Base-by-base conservation (phyloP, 2,888 invertebrate genomes). In the Tinea semifulvella region DNA sequence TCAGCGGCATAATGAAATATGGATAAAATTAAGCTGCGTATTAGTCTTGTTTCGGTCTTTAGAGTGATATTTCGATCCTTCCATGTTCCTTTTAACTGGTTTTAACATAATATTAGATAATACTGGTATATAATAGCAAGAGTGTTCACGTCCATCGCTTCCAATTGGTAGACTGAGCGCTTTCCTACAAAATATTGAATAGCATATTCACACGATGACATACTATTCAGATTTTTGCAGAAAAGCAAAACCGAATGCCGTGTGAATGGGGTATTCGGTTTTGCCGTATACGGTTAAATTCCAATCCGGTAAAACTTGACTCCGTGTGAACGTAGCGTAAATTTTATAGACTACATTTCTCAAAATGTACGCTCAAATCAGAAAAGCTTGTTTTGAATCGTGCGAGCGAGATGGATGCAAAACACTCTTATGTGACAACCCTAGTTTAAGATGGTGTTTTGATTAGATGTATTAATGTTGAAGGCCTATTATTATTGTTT, bases 101-200 rank as follows among this genome's bases (percentile, higher is more conserved):
- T n/a, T n/a, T n/a, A n/a, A n/a, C n/a, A n/a, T n/a, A n/a, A n/a
- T n/a, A n/a, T n/a, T n/a, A 6, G 31, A 31, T 31, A 31, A 31
- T 31, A 31, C 31, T n/a, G 5, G 11, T 31, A 11, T 31, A 31
- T 31, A 11, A 31, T 31, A 31, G 13, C 31, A 31, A 31, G 31
- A 31, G 31, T 31, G 31, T 31, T 31, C 31, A 31, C 31, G 31
- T 31, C 31, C 31, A 31, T 31, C 31, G 31, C 31, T 13, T 31
- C 31, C 31, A 31, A 31, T 7, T 31, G 31, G 11, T 31, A 31
- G 31, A 5, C 7, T 7, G 31, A 31, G 13, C 6, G 25, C 13
- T 31, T 31, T 7, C 31, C 11, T 31, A 11, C 25, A 31, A 31
- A 31, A 31, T 7, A 31, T n/a, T 11, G n/a, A 31, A 31, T 31